A percentile compares a stretch with the other conserved stretches of the same genome.
Conservation (phyloP, 2,888 invertebrate species). For the Taphrorychus bicolor region DNA sequence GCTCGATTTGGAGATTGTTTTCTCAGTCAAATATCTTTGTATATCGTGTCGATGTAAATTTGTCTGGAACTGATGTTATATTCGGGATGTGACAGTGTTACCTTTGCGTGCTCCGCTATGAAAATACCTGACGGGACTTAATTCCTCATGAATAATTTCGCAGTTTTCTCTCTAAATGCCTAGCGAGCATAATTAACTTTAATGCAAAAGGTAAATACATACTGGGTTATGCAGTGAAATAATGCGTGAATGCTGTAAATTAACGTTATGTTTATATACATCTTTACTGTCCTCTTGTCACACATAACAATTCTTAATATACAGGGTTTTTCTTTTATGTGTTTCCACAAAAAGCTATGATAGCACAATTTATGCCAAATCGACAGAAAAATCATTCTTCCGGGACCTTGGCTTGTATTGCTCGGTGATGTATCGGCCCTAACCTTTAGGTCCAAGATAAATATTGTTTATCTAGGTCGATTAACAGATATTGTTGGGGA, state of each 20-base stretch:
- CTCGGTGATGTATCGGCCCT: too few relatives aligned
- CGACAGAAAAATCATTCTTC: too few relatives aligned
- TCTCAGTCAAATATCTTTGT: background rate
- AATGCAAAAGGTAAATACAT: slow-evolving; percentile 1
- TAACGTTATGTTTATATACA: background rate
- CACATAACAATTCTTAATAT: too few relatives aligned
- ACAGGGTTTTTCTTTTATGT: too few relatives aligned
- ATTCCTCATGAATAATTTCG: slow-evolving; percentile 2
- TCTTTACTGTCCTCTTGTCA: too few relatives aligned
- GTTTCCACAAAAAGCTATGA: too few relatives aligned
- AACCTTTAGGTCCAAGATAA: too few relatives aligned
- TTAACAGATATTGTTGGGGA: too few relatives aligned
- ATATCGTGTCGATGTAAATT: background rate
- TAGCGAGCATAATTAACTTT: background rate
- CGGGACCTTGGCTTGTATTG: too few relatives aligned
- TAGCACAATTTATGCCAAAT: too few relatives aligned
- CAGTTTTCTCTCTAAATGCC: slow-evolving; percentile 1
- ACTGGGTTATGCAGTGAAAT: background rate
- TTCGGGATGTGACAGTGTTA: background rate
- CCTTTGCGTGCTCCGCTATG: background rate
- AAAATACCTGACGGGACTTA: background rate
- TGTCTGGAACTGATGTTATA: background rate
- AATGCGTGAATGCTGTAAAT: background rate
- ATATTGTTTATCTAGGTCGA: too few relatives aligned
- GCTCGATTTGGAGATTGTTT: slow-evolving; percentile 11